phyloP scores from a whole-genome alignment of 2,113 vertebrate species.

The Eulemur macaco region DNA sequence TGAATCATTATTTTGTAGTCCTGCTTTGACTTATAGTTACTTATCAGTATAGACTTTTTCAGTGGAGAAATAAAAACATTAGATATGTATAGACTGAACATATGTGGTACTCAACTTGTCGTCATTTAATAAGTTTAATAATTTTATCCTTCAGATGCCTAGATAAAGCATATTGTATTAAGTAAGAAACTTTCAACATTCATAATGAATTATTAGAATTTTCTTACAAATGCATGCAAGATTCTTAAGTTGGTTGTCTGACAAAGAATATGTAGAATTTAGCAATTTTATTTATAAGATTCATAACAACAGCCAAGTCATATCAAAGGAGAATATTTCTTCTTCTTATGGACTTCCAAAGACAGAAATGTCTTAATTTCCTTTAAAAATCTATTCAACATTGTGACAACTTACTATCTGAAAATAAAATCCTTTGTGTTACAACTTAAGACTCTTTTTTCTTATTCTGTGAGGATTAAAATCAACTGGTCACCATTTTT shows the following conservation, averaged over 20 bases:
- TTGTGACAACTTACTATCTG: background rate
- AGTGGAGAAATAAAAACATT: background rate
- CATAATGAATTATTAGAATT: background rate
- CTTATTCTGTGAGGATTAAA: background rate
- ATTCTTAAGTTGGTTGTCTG: background rate
- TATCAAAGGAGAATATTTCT: background rate
- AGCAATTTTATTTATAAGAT: slow-evolving; percentile 27
- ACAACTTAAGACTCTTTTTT: background rate
- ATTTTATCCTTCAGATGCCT: background rate
- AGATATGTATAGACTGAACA: background rate
- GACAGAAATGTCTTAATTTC: background rate
- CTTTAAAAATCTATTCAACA: background rate
- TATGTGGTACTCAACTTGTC: background rate
- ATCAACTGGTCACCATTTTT: background rate
- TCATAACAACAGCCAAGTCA: slow-evolving; percentile 14
- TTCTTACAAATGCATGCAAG: background rate
- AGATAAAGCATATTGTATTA: background rate
- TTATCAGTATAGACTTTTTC: background rate
- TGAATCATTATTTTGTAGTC: slow-evolving; percentile 28
- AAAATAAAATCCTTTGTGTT: background rate
- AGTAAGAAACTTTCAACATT: background rate
- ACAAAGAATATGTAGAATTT: slow-evolving; percentile 32
- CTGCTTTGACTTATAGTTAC: slow-evolving; percentile 26
- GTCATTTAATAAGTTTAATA: background rate
- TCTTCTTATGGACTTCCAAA: slow-evolving; percentile 33